phyloP scores from a whole-genome alignment of 2,888 invertebrate genomes.

The Esperia sulphurella region DNA sequence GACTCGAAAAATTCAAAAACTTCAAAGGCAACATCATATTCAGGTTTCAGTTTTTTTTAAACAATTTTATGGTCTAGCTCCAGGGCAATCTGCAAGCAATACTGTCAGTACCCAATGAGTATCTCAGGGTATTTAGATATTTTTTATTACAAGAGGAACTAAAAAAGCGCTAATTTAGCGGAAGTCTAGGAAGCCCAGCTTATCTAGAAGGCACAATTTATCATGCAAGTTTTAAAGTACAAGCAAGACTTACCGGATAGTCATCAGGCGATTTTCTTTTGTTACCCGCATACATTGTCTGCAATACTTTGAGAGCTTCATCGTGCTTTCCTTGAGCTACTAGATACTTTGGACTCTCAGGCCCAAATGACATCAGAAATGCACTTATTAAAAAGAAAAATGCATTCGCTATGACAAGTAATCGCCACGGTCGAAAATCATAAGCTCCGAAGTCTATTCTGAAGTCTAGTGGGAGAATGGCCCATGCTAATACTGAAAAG shows the following conservation, averaged over 20 bases:
- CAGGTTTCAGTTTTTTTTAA: too few relatives aligned
- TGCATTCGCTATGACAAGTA: conserved; percentile 82
- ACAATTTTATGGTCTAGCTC: too few relatives aligned
- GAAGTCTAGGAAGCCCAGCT: too few relatives aligned
- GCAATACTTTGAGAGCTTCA: conserved; percentile 81
- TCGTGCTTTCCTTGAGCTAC: conserved; percentile 81
- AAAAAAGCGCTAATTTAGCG: too few relatives aligned
- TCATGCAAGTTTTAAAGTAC: too few relatives aligned
- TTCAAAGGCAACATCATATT: too few relatives aligned
- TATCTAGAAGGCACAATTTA: too few relatives aligned
- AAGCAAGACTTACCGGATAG: conserved; percentile 62
- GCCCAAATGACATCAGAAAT: conserved; percentile 74
- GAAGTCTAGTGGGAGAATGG: conserved; percentile 80
- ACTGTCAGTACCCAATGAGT: too few relatives aligned
- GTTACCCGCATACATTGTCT: conserved; percentile 77
- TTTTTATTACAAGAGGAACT: too few relatives aligned
- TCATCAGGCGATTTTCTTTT: conserved; percentile 52
- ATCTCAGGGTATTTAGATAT: too few relatives aligned
- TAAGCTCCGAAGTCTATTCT: conserved; percentile 67
- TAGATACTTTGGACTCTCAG: conserved; percentile 90
- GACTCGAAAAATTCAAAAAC: too few relatives aligned
- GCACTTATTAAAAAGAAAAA: conserved; percentile 79
- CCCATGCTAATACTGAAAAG: conserved; percentile 68
- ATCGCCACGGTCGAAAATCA: conserved; percentile 85
- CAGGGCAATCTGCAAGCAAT: too few relatives aligned